phyloP scores from a whole-genome alignment of 2,113 vertebrate genomes.

The Meleagris gallopavo region DNA sequence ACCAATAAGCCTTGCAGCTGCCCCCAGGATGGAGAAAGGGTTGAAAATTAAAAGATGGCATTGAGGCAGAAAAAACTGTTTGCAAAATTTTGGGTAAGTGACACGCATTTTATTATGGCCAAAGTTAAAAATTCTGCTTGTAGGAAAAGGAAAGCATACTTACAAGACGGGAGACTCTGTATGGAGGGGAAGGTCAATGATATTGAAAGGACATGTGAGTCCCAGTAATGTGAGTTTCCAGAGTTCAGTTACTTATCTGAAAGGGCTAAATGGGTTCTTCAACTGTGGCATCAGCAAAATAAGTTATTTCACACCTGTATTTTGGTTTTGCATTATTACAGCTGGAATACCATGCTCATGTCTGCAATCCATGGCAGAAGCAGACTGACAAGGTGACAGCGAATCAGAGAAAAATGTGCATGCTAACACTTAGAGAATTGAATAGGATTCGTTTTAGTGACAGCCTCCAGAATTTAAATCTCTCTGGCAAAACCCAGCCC shows the following conservation, averaged over 20 bases:
- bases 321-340: neutral
- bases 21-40: neutral
- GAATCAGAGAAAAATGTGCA: neutral
- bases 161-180: neutral
- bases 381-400: neutral
- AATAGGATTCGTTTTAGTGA: neutral
- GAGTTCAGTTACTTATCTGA: neutral
- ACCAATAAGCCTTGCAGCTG: neutral
- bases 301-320: neutral
- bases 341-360: neutral
- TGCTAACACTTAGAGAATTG: neutral
- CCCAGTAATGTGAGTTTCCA: neutral
- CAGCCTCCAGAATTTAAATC: neutral
- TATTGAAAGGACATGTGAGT: neutral
- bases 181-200: neutral
- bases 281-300: neutral
- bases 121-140: neutral
- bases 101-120: accelerated
- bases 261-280: neutral
- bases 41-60: neutral
- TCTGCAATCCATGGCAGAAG: neutral
- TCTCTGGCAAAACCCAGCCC: neutral
- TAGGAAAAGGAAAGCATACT: neutral
- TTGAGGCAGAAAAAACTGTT: neutral
- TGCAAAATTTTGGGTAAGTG: neutral